These are phyloP conservation scores for Tinamus guttatus DNA, from an alignment of 2,113 vertebrate species.

Conservation along the genomic window DNA sequence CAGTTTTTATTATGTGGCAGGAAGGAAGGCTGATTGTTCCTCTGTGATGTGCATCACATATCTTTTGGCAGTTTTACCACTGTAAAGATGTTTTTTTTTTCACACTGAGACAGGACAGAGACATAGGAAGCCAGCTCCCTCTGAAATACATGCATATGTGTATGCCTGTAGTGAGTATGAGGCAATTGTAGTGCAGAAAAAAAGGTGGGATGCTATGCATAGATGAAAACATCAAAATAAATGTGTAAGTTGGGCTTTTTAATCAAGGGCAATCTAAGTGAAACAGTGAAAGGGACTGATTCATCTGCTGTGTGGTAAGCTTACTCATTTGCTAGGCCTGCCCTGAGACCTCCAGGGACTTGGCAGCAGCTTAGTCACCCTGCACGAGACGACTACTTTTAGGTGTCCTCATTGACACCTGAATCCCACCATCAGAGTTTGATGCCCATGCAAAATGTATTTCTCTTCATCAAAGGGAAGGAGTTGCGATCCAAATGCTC, in stretches of 20 bases:
- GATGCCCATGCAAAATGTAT: not conserved
- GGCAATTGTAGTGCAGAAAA: not conserved
- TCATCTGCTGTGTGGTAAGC: not conserved
- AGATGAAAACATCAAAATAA: not conserved
- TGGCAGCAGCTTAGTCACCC: not conserved
- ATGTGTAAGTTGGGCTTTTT: not conserved
- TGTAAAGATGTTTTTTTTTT: not conserved
- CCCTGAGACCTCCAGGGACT: not conserved
- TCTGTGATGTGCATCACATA: not conserved
- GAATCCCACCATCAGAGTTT: not conserved
- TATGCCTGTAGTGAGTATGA: fast-evolving
- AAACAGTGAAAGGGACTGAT: not conserved
- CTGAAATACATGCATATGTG: not conserved
- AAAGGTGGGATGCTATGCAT: not conserved
- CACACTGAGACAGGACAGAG: not conserved
- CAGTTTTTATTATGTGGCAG: not conserved
- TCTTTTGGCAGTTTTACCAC: not conserved
- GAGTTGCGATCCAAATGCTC: not conserved
- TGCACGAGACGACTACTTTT: not conserved
- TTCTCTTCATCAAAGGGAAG: not conserved
- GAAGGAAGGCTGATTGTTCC: not conserved
- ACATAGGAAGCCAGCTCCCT: not conserved
- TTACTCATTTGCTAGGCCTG: not conserved
- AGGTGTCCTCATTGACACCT: not conserved
- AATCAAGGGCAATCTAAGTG: not conserved